Evolutionary conservation across 2,888 invertebrate genomes (phyloP).

Genomic region (Choristoneura rosaceana): DNA sequence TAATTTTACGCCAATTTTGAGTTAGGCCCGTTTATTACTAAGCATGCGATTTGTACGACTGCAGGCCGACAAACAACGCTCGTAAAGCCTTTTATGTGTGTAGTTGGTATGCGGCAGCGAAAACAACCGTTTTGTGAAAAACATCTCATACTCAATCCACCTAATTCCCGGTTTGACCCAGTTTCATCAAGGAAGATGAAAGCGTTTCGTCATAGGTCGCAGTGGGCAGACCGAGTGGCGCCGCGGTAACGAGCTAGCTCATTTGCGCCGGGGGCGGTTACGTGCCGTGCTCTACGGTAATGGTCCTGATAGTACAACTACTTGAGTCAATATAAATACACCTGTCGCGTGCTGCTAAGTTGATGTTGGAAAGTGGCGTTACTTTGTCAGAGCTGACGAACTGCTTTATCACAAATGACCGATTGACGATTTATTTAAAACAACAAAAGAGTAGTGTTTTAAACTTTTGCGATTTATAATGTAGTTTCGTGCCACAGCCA

Average conservation of each 20-base stretch:
- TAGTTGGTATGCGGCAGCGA: conserved; percentile 11
- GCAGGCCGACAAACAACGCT: conserved; percentile 1
- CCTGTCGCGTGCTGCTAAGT: conserved; percentile 6
- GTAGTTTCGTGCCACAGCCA: no score
- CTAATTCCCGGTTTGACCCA: conserved; percentile 33
- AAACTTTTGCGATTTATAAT: no score
- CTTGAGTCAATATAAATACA: conserved; percentile 20
- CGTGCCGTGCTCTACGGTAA: conserved; percentile 25
- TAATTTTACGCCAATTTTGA: no score
- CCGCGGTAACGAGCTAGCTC: conserved; percentile 49
- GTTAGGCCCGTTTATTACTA: no score
- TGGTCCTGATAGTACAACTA: conserved; percentile 28
- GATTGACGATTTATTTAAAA: no score
- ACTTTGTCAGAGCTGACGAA: not conserved
- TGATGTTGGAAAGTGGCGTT: conserved; percentile 1
- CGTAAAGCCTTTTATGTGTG: conserved; percentile 17
- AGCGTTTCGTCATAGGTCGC: conserved; percentile 45
- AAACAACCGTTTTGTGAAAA: conserved; percentile 14
- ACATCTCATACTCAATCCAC: conserved; percentile 15
- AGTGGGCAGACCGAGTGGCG: conserved; percentile 68
- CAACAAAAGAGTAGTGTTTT: no score
- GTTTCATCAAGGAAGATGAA: conserved; percentile 41
- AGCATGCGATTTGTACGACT: not conserved
- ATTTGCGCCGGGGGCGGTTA: conserved; percentile 34
- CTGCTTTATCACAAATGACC: not conserved